Evolutionary conservation across 1,140 invertebrate species (phyloP).

Genomic region (Brachionus koreanus): DNA sequence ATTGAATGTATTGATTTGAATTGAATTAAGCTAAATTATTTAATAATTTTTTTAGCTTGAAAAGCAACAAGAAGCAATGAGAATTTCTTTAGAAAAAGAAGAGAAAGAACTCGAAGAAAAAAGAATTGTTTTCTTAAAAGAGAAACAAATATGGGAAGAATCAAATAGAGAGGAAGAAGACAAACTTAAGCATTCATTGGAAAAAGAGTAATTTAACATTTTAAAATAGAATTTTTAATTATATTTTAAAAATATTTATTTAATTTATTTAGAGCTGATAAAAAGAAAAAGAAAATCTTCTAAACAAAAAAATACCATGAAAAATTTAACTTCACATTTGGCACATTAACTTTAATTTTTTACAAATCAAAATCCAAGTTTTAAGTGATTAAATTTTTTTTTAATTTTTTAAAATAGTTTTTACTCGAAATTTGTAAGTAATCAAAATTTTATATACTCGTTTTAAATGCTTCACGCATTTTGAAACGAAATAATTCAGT

Average conservation of each 20-base stretch:
- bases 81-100: slow-evolving; percentile 40
- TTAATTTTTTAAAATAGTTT: not conserved
- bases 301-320: not conserved
- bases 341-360: not conserved
- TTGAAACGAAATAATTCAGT: not conserved
- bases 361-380: not conserved
- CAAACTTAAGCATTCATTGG: slow-evolving; percentile 5
- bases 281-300: slow-evolving; percentile 38
- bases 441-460: not conserved
- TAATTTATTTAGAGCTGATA: slow-evolving; percentile 20
- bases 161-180: slow-evolving; percentile 43
- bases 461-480: not conserved
- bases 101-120: slow-evolving; percentile 42
- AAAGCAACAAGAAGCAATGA: slow-evolving; percentile 44
- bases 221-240: not conserved
- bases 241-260: not conserved
- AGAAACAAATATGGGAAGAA: slow-evolving; percentile 40
- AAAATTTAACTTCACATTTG: not conserved
- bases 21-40: not conserved
- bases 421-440: not conserved
- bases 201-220: slow-evolving; percentile 35
- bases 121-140: slow-evolving; percentile 11
- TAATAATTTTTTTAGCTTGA: not conserved
- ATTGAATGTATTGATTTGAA: slow-evolving; percentile 5
- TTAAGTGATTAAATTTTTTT: not conserved